Evolutionary conservation across 2,888 invertebrate genomes (phyloP).

Genomic region (Drymonia ruficornis): DNA sequence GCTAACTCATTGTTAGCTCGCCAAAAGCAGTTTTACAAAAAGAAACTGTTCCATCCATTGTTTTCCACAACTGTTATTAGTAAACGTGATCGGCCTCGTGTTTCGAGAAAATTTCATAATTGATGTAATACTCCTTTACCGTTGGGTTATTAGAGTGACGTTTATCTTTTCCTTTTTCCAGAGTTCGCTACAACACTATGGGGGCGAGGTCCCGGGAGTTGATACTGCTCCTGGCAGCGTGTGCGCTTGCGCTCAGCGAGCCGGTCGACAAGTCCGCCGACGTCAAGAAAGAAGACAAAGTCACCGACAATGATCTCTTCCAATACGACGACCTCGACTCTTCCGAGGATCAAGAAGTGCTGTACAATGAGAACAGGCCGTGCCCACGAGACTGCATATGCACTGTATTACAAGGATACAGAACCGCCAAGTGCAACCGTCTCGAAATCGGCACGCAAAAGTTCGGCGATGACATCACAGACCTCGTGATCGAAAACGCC

Average conservation of each 20-base stretch:
- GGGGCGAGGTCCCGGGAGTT: conserved; percentile 80
- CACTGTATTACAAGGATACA: conserved; percentile 84
- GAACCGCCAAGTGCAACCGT: conserved; percentile 88
- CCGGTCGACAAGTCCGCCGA: conserved; percentile 65
- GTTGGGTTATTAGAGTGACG: conserved; percentile 25
- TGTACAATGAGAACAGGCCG: conserved; percentile 78
- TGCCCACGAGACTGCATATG: conserved; percentile 88
- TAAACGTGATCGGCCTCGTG: conserved; percentile 52
- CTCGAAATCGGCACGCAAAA: conserved; percentile 87
- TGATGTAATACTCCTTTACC: conserved; percentile 41
- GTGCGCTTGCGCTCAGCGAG: conserved; percentile 71
- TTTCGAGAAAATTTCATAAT: conserved; percentile 55
- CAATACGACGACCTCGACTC: conserved; percentile 76
- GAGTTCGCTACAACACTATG: conserved; percentile 81
- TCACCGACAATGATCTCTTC: conserved; percentile 62
- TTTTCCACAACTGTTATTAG: conserved; percentile 55
- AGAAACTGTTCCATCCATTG: conserved; percentile 51
- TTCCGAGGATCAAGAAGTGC: conserved; percentile 77
- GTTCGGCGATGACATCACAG: conserved; percentile 87
- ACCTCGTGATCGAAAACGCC: conserved; percentile 87
- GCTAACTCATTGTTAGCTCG: conserved; percentile 50
- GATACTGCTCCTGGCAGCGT: conserved; percentile 77
- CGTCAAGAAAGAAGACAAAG: conserved; percentile 57
- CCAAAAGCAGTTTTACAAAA: conserved; percentile 44
- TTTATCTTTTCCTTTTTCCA: conserved; percentile 58